A percentile compares a stretch with the other conserved stretches of the same genome.
phyloP scores from a whole-genome alignment of 2,797 vertebrate genomes.

The Mormyrops attenuatus region DNA sequence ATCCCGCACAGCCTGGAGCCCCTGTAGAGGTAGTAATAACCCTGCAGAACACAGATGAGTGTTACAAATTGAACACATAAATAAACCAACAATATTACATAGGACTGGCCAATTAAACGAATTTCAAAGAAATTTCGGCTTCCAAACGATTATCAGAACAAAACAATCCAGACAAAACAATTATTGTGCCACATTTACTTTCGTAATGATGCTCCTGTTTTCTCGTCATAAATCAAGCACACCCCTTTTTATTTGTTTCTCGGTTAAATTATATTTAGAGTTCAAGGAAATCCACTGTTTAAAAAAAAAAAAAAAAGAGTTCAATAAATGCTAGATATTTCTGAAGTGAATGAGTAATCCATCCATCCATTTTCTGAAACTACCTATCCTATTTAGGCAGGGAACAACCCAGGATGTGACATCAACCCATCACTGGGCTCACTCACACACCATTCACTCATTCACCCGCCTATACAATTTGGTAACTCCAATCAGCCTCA shows the following conservation, averaged over 20 bases:
- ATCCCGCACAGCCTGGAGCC: slow-evolving; percentile 78
- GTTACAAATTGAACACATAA: slow-evolving; percentile 11
- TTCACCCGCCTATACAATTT: too few species aligned
- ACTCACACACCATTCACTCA: too few species aligned
- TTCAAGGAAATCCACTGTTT: neutral
- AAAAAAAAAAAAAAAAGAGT: neutral
- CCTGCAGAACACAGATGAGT: slow-evolving; percentile 52
- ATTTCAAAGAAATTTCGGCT: neutral
- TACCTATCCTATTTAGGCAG: neutral
- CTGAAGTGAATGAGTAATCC: neutral
- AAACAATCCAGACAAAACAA: neutral
- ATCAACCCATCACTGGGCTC: too few species aligned
- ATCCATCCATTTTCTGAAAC: neutral
- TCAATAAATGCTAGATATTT: neutral
- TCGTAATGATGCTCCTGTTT: neutral
- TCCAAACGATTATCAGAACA: neutral
- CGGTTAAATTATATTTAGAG: neutral
- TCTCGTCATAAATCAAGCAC: neutral
- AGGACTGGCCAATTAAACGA: too few species aligned
- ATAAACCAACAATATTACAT: neutral
- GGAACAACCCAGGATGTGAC: neutral
- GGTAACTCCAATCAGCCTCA: too few species aligned
- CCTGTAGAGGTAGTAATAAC: slow-evolving; percentile 82
- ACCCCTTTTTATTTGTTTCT: neutral
- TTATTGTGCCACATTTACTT: neutral